phyloP scores from a whole-genome alignment of 2,113 vertebrate genomes.

The Pipra filicauda region DNA sequence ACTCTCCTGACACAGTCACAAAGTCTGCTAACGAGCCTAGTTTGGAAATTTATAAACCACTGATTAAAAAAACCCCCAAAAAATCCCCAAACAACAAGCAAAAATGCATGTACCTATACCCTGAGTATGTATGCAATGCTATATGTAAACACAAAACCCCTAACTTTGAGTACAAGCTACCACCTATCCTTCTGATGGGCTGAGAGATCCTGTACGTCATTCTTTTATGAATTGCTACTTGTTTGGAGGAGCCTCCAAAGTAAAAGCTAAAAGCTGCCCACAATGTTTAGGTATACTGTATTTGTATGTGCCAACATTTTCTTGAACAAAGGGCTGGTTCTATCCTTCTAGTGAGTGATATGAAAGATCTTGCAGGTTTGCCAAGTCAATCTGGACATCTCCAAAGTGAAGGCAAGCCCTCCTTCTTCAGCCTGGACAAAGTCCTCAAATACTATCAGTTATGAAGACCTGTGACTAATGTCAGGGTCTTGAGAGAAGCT shows the following conservation, averaged over 20 bases:
- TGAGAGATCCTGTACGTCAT: accelerated
- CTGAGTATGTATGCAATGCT: not conserved
- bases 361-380: not conserved
- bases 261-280: not conserved
- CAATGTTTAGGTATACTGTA: not conserved
- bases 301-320: not conserved
- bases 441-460: not conserved
- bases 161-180: not conserved
- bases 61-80: not conserved
- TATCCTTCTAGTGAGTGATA: not conserved
- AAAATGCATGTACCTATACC: not conserved
- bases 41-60: not conserved
- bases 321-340: accelerated
- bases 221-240: not conserved
- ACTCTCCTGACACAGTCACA: not conserved
- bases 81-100: not conserved
- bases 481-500: not conserved
- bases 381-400: not conserved
- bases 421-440: not conserved
- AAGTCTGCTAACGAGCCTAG: not conserved
- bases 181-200: not conserved
- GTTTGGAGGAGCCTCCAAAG: not conserved
- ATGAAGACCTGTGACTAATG: not conserved
- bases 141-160: not conserved
- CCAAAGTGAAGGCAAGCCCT: not conserved